These are phyloP conservation scores for Cyprinodon tularosa DNA, from an alignment of 2,113 vertebrate species.

Conservation along the genomic window DNA sequence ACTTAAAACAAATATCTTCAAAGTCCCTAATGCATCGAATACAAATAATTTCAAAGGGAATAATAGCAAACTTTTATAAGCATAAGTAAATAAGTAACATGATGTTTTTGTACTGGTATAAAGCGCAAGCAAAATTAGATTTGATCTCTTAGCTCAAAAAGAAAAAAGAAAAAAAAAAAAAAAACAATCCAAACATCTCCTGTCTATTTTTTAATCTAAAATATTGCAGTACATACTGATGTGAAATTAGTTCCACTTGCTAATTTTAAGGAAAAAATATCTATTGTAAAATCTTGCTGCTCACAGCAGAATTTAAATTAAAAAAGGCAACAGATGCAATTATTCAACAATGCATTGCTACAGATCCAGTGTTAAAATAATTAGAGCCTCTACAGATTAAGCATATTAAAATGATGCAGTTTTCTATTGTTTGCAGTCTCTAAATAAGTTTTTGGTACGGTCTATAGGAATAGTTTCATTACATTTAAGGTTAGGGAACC, in stretches of 20 bases:
- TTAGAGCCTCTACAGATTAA: slow-evolving; percentile 51
- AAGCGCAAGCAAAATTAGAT: slow-evolving; percentile 28
- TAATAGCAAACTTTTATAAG: not conserved
- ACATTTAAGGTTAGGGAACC: not conserved
- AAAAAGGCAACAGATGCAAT: slow-evolving; percentile 54
- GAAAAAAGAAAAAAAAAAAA: too few relatives aligned
- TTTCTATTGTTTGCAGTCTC: not conserved
- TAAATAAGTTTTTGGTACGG: slow-evolving; percentile 14
- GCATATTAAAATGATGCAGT: not conserved
- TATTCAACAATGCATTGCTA: slow-evolving; percentile 55
- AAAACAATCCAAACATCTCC: slow-evolving; percentile 11
- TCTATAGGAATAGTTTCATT: not conserved
- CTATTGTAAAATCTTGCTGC: slow-evolving; percentile 26
- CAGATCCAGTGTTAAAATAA: slow-evolving; percentile 62
- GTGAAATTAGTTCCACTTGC: slow-evolving; percentile 61
- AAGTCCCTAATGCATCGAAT: slow-evolving; percentile 17
- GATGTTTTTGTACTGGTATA: slow-evolving; percentile 7
- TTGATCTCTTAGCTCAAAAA: slow-evolving; percentile 4
- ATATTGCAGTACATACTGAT: slow-evolving; percentile 50
- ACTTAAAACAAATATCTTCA: slow-evolving; percentile 15
- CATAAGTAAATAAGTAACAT: not conserved
- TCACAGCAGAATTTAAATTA: slow-evolving; percentile 59
- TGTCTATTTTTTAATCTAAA: slow-evolving; percentile 15
- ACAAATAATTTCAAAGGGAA: not conserved
- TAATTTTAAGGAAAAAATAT: slow-evolving; percentile 23